Conservation (phyloP, 2,888 invertebrate genomes). For the Megamerina dolium region DNA sequence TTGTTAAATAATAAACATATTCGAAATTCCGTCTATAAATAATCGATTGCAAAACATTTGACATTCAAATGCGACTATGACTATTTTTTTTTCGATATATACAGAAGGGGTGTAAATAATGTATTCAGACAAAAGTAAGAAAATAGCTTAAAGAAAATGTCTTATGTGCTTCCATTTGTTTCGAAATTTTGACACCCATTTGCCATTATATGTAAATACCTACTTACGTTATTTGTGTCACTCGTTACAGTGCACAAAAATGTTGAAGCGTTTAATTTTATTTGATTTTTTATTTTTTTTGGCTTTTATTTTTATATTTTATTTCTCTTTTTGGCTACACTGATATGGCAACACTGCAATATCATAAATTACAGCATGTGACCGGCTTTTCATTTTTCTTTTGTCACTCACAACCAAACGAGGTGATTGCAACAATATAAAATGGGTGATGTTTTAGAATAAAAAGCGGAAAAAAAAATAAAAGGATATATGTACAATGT, state of each 20-base stretch:
- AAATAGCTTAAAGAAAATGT: too few relatives aligned
- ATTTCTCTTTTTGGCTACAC: neutral
- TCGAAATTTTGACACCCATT: too few relatives aligned
- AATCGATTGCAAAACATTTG: conserved; percentile 12
- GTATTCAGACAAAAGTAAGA: too few relatives aligned
- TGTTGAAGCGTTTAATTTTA: neutral
- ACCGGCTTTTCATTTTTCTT: neutral
- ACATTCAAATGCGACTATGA: conserved; percentile 14
- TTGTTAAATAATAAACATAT: too few relatives aligned
- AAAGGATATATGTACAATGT: too few relatives aligned
- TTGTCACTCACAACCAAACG: too few relatives aligned
- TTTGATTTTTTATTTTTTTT: conserved; percentile 3
- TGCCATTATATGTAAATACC: neutral
- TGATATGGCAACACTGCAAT: conserved; percentile 6
- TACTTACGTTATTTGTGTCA: neutral
- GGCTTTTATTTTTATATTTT: neutral
- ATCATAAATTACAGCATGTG: conserved; percentile 10
- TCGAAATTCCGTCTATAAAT: too few relatives aligned
- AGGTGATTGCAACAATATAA: too few relatives aligned
- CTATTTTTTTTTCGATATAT: conserved; percentile 2
- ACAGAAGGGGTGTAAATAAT: too few relatives aligned
- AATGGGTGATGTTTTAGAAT: too few relatives aligned
- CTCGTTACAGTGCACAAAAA: neutral
- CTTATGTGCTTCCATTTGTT: too few relatives aligned
- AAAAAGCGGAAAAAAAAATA: too few relatives aligned